Base-by-base conservation (phyloP, 2,113 vertebrate genomes). In the Motacilla alba region DNA sequence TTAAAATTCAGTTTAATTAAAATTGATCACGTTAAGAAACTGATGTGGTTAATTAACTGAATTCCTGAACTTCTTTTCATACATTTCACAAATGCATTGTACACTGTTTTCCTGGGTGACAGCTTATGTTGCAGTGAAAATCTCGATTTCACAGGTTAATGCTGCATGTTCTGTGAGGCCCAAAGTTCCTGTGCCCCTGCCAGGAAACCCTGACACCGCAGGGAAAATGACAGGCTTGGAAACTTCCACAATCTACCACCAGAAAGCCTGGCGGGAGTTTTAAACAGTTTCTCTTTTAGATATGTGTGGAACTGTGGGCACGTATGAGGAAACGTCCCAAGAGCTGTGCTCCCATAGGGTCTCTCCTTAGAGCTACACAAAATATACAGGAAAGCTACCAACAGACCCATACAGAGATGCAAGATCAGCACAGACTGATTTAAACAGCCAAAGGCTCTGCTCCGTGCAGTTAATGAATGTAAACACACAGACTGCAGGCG, bases 11-110 rank as follows among this genome's bases (percentile, higher is more conserved):
- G 97, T 99, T 99, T 99, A 99, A 99, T 99, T 99, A 99, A 99
- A 99, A 99, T 99, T 99, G 98, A 99, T 99, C 99, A 99, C 98
- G 99, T 99, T 99, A 99, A 99, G 99, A 99, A 99, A 99, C 99
- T 99, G 99, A 99, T 99, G 99, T 99, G 99, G 98, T 99, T 99
- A 99, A 99, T 99, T 99, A 99, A 99, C 98, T 99, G 98, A 98
- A 99, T 98, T 99, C 98, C 98, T 98, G 98, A 97, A 98, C 98
- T 98, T 98, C 97, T 98, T 98, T 98, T 98, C 97, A 98, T 96
- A 98, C 98, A 98, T 98, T 98, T 98, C 98, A 98, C 98, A 98
- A 98, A 97, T 87, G 97, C 97, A 98, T 98, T 99, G 98, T 98
- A 97, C 97, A 96, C 97, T 96, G 98, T 96, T 97, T 98, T 98